phyloP scores from a whole-genome alignment of 2,888 invertebrate species.

The Sthenelais limicola region DNA sequence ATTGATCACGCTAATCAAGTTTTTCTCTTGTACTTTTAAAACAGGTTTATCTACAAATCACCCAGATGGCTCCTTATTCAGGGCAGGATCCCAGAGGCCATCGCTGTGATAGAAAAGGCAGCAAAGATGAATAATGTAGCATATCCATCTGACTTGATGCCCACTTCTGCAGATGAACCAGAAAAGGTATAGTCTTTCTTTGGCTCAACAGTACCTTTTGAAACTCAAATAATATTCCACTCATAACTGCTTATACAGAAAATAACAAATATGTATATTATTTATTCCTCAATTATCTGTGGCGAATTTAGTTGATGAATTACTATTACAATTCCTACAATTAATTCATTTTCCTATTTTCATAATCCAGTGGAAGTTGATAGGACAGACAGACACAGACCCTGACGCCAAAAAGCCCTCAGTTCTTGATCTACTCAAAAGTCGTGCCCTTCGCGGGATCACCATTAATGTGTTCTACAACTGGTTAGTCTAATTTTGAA shows the following conservation, averaged over 20 bases:
- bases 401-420: neutral
- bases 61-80: constrained; percentile 12
- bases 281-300: too few relatives aligned
- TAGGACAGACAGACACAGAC: too few relatives aligned
- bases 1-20: too few relatives aligned
- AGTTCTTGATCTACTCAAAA: constrained; percentile 17
- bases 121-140: constrained; percentile 17
- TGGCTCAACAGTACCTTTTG: too few relatives aligned
- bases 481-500: constrained; percentile 17
- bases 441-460: constrained; percentile 4
- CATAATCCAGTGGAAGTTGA: too few relatives aligned
- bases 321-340: too few relatives aligned
- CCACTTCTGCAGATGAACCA: neutral
- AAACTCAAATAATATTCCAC: too few relatives aligned
- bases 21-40: too few relatives aligned
- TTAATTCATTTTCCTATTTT: too few relatives aligned
- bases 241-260: too few relatives aligned
- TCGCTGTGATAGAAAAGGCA: constrained; percentile 10
- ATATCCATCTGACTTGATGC: constrained; percentile 23
- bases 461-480: constrained; percentile 27
- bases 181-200: constrained; percentile 15
- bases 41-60: constrained; percentile 26
- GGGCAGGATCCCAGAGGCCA: constrained; percentile 13
- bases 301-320: too few relatives aligned
- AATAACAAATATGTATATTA: too few relatives aligned